phyloP scores from a whole-genome alignment of 2,888 invertebrate species.

The Amiota communis region DNA sequence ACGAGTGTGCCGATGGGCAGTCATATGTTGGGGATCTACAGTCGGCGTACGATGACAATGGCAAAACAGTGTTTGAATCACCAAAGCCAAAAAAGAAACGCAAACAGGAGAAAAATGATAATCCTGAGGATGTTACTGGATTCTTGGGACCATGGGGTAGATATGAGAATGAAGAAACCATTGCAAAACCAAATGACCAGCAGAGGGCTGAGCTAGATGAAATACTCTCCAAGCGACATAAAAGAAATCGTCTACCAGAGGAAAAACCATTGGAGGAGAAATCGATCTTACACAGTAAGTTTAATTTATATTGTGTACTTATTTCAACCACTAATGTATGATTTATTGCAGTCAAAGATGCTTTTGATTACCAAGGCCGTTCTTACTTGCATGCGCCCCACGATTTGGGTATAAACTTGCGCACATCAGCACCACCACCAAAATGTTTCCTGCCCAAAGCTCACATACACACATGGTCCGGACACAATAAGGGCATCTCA shows the following conservation, averaged over 20 bases:
- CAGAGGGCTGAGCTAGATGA: slow-evolving; percentile 96
- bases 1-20: slow-evolving; percentile 74
- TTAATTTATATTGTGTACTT: neutral
- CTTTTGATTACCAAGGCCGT: slow-evolving; percentile 96
- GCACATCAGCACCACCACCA: slow-evolving; percentile 90
- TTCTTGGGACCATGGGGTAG: slow-evolving; percentile 99
- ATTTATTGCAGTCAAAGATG: slow-evolving; percentile 84
- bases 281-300: slow-evolving; percentile 90
- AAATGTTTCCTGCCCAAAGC: slow-evolving; percentile 97
- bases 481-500: slow-evolving; percentile 97
- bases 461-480: slow-evolving; percentile 96
- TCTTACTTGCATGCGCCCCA: slow-evolving; percentile 95
- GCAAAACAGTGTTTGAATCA: slow-evolving; percentile 93
- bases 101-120: slow-evolving; percentile 90
- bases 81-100: slow-evolving; percentile 85
- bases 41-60: slow-evolving; percentile 82
- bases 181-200: slow-evolving; percentile 93
- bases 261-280: slow-evolving; percentile 96
- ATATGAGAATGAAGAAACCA: slow-evolving; percentile 89
- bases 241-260: slow-evolving; percentile 88
- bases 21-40: slow-evolving; percentile 77
- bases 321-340: neutral
- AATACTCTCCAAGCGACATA: slow-evolving; percentile 91
- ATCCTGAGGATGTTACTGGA: slow-evolving; percentile 93
- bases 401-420: slow-evolving; percentile 91